Evolutionary conservation across 2,888 invertebrate genomes (phyloP), one percentile per base, ranked within the genome.

Genomic region (Macropis europaea): DNA sequence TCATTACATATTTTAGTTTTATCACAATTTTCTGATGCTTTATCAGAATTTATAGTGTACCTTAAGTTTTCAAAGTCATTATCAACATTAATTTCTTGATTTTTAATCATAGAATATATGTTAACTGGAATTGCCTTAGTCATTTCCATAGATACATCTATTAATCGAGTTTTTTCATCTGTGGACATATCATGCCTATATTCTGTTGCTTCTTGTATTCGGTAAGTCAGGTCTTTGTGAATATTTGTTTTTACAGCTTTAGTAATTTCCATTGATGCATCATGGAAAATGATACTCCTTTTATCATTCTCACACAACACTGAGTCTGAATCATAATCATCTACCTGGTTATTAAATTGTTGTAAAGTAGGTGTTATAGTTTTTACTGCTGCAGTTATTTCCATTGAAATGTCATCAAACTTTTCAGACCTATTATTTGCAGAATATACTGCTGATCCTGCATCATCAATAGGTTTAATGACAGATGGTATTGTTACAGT

Each of bases 261-360:
- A 15, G 76, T 79, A 0, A 76, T 54, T 24, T 80, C 73, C 77
- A 81, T 81, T 47, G 72, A 62, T 13, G 24, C 42, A 22, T 64
- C 32, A 38, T 22, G 3, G 13, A 48, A 72, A 36, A 15, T 6
- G 0, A 3, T 42, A 9, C 1, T 42, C 24, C 2, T 45, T 13
- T 62, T 30, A 26, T 50, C 50, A 6, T 13, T 24, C 9, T 40
- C 5, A 2, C 2, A 7, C 9, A n/a, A 0, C 5, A 32, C n/a
- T 19, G 24, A 32, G 26, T 15, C 54, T 32, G 34, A 30, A 28
- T 7, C 7, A 9, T 7, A 26, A 40, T 19, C 4, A 28, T 28
- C 30, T 42, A 26, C 40, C 24, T 5, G 13, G 42, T 47, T 59
- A 28, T 32, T 19, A 13, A 5, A 2, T 6, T 13, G 15, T n/a